A percentile compares a stretch with the other conserved stretches of the same genome.
These are phyloP conservation scores for Brenthis ino DNA, from an alignment of 2,888 invertebrate genomes.

Conservation along the genomic window DNA sequence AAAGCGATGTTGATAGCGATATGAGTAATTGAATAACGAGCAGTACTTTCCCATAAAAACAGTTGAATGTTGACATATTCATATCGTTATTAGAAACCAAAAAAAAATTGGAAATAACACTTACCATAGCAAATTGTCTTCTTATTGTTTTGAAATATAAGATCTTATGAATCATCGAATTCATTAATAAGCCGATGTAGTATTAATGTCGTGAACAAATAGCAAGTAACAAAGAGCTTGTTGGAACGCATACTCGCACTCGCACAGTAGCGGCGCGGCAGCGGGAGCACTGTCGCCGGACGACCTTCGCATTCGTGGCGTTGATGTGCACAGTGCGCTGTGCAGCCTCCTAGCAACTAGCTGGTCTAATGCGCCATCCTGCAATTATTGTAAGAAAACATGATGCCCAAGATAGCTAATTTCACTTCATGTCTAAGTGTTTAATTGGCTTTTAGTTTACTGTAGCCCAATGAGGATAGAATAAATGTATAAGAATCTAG, in stretches of 20 bases:
- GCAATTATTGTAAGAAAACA: not conserved
- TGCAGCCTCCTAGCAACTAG: not conserved
- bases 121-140: not conserved
- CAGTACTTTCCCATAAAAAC: too few relatives aligned
- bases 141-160: slow-evolving; percentile 5
- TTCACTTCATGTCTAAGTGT: too few relatives aligned
- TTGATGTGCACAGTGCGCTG: not conserved
- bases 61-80: too few relatives aligned
- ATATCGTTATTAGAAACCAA: not conserved
- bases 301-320: slow-evolving; percentile 9
- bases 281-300: not conserved
- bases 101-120: too few relatives aligned
- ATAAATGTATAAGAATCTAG: too few relatives aligned
- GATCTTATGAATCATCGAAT: slow-evolving; percentile 4
- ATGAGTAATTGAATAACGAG: too few relatives aligned
- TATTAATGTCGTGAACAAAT: slow-evolving; percentile 5
- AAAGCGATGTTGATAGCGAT: too few relatives aligned
- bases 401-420: not conserved
- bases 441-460: too few relatives aligned
- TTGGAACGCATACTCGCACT: not conserved
- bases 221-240: not conserved
- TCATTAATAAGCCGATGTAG: slow-evolving; percentile 5
- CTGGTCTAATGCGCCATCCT: not conserved
- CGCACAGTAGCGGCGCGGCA: not conserved
- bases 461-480: too few relatives aligned